Evolutionary conservation across 2,888 invertebrate species (phyloP).

Genomic region (Amphiduros pacificus): DNA sequence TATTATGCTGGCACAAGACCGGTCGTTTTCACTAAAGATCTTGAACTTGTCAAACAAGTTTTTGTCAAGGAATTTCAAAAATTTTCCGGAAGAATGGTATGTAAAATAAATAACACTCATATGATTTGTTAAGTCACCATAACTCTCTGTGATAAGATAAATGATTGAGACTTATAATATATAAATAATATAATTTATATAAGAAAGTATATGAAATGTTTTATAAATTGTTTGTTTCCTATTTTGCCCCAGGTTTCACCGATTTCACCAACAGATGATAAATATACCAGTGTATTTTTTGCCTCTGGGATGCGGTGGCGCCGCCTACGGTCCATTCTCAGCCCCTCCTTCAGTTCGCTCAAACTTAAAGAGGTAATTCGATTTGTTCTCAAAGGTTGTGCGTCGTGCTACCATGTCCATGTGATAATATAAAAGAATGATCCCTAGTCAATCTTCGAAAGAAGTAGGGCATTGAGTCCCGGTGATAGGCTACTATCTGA

Average conservation of each 20-base stretch:
- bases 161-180: too few relatives aligned
- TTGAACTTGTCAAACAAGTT: slow-evolving; percentile 57
- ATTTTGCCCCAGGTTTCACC: slow-evolving; percentile 46
- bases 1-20: slow-evolving; percentile 56
- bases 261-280: slow-evolving; percentile 51
- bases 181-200: too few relatives aligned
- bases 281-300: slow-evolving; percentile 56
- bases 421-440: too few relatives aligned
- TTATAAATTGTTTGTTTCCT: too few relatives aligned
- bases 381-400: too few relatives aligned
- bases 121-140: too few relatives aligned
- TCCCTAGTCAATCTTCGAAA: too few relatives aligned
- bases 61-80: slow-evolving; percentile 59
- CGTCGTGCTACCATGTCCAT: too few relatives aligned
- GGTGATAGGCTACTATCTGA: too few relatives aligned
- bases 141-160: too few relatives aligned
- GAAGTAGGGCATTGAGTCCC: too few relatives aligned
- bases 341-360: slow-evolving; percentile 62
- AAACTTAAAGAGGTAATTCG: slow-evolving; percentile 63
- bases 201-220: too few relatives aligned
- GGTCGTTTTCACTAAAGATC: slow-evolving; percentile 57
- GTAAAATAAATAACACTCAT: background rate
- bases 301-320: slow-evolving; percentile 63
- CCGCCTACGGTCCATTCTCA: slow-evolving; percentile 61
- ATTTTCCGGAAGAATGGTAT: slow-evolving; percentile 59